Conservation (phyloP, 2,888 invertebrate genomes). For the Malachius bipustulatus region DNA sequence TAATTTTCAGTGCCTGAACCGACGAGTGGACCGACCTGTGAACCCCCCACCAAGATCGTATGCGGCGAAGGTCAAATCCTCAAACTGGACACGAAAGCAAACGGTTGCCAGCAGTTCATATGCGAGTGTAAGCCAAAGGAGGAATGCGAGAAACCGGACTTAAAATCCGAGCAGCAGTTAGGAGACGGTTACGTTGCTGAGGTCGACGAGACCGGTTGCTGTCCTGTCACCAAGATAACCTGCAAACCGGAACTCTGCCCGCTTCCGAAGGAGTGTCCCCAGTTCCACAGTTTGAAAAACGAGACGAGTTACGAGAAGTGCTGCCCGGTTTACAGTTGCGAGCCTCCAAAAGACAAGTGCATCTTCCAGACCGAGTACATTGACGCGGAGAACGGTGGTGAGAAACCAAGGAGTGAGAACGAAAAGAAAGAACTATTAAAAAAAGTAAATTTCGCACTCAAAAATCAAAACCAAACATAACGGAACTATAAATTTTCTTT, state of each 20-base stretch:
- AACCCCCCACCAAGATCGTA: constrained; percentile 52
- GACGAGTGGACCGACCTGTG: constrained; percentile 40
- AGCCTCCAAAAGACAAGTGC: constrained; percentile 52
- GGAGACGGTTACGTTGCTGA: constrained; percentile 45
- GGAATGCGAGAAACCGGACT: constrained; percentile 50
- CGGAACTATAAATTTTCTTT: constrained; percentile 9
- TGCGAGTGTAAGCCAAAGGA: constrained; percentile 66
- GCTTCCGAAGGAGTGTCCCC: constrained; percentile 43
- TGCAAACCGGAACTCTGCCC: constrained; percentile 57
- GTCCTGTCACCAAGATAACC: constrained; percentile 46
- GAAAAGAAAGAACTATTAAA: constrained; percentile 43
- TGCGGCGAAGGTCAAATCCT: constrained; percentile 62
- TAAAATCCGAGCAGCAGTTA: constrained; percentile 34
- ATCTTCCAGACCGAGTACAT: constrained; percentile 46
- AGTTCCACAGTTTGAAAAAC: constrained; percentile 42
- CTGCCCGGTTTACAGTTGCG: constrained; percentile 55
- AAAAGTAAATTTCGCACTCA: constrained; percentile 32
- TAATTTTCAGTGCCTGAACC: constrained; percentile 25
- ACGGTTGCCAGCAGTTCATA: constrained; percentile 60
- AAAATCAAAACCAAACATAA: background rate
- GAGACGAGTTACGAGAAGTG: constrained; percentile 38
- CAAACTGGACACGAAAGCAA: constrained; percentile 49
- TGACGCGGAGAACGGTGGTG: constrained; percentile 44
- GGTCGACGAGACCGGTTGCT: constrained; percentile 56
- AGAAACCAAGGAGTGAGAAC: constrained; percentile 32